Conservation (phyloP, 1,140 invertebrate species). For the Mesaphorura yosii region DNA sequence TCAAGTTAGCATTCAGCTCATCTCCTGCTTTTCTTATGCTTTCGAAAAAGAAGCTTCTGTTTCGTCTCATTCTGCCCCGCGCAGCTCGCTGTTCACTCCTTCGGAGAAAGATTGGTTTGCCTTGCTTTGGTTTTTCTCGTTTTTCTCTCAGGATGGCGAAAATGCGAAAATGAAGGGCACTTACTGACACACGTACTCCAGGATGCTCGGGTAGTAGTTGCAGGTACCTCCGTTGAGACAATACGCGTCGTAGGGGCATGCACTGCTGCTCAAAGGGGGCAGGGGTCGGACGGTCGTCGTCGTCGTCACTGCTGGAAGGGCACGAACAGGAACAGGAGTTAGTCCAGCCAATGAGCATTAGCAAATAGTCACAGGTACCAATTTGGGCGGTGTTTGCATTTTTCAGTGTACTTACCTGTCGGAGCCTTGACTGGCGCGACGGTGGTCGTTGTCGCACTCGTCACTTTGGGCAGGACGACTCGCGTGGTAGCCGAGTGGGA, state of each 20-base stretch:
- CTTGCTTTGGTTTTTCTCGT: no score
- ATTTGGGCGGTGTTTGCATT: neutral
- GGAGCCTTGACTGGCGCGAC: neutral
- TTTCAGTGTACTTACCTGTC: neutral
- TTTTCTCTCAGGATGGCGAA: no score
- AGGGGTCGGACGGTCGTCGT: slow-evolving; percentile 19
- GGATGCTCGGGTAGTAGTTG: slow-evolving; percentile 29
- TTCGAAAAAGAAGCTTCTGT: no score
- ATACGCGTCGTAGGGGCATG: slow-evolving; percentile 28
- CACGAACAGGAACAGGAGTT: neutral
- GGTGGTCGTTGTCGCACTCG: neutral
- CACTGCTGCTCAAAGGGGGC: slow-evolving; percentile 24
- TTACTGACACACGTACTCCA: slow-evolving; percentile 30
- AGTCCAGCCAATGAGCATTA: neutral
- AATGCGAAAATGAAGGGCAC: neutral
- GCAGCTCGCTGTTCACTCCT: no score
- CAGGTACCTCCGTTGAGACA: slow-evolving; percentile 31
- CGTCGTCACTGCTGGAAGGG: slow-evolving; percentile 20
- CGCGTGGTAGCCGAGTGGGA: slow-evolving; percentile 22
- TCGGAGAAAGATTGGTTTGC: no score
- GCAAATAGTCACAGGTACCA: neutral
- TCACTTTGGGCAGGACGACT: slow-evolving; percentile 18
- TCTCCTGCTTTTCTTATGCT: no score
- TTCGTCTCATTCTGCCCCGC: no score
- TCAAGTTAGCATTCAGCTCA: no score